Evolutionary conservation across 1,140 invertebrate genomes (phyloP).

Genomic region (Drosophila bocqueti): DNA sequence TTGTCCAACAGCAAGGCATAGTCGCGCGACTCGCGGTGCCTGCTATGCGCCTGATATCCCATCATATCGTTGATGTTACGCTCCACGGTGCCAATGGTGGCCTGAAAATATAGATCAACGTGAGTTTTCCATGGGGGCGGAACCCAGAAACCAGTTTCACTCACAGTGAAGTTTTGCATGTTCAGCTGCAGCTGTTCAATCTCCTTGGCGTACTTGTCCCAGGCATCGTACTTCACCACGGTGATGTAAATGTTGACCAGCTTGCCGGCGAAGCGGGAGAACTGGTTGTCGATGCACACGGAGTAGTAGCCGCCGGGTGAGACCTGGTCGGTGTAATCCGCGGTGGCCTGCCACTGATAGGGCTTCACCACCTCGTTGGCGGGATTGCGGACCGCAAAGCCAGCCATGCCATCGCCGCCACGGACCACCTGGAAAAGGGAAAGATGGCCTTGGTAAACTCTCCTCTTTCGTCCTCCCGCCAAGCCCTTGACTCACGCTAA

Average conservation of each 20-base stretch:
- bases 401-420: constrained; percentile 96
- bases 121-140: constrained; percentile 14
- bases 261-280: constrained; percentile 96
- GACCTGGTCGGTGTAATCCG: constrained; percentile 94
- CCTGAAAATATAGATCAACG: constrained; percentile 85
- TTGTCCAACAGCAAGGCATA: constrained; percentile 93
- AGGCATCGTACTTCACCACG: constrained; percentile 96
- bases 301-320: constrained; percentile 94
- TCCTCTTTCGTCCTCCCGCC: background rate
- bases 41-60: constrained; percentile 92
- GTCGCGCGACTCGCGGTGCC: constrained; percentile 92
- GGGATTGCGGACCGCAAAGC: constrained; percentile 95
- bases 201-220: constrained; percentile 96
- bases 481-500: constrained; percentile 89
- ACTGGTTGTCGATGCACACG: constrained; percentile 98
- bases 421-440: constrained; percentile 89
- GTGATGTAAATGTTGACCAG: constrained; percentile 97
- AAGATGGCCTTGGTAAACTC: background rate
- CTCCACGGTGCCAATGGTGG: constrained; percentile 91
- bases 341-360: constrained; percentile 94
- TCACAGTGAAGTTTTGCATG: constrained; percentile 95
- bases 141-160: constrained; percentile 53
- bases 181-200: constrained; percentile 94
- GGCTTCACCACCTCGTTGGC: constrained; percentile 93
- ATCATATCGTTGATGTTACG: constrained; percentile 94